Evolutionary conservation across 2,797 vertebrate genomes (phyloP).

Genomic region (Todus mexicanus): DNA sequence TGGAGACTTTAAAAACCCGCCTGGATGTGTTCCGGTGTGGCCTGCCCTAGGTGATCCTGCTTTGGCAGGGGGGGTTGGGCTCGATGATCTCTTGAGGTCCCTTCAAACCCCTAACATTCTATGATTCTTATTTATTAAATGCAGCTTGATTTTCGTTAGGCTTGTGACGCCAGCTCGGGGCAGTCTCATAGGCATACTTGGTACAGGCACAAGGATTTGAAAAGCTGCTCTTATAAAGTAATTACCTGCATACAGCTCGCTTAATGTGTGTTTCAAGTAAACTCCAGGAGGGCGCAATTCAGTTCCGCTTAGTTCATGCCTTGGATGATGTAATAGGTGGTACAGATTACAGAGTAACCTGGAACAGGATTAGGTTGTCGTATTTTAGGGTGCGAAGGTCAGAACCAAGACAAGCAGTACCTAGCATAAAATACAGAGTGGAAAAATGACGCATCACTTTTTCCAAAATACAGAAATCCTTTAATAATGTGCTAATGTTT

Average conservation of each 20-base stretch:
- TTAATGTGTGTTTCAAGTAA: background rate
- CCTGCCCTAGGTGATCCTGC: too few species aligned
- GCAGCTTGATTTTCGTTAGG: background rate
- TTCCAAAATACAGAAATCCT: background rate
- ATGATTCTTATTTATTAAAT: rapidly evolving
- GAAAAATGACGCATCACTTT: background rate
- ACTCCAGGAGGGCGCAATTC: rapidly evolving
- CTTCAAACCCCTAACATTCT: too few species aligned
- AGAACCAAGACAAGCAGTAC: background rate
- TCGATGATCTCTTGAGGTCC: too few species aligned
- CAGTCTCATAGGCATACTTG: too few species aligned
- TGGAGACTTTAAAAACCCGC: too few species aligned
- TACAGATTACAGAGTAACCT: background rate
- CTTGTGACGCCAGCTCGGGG: rapidly evolving
- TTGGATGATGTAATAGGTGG: background rate
- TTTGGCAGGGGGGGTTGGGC: too few species aligned
- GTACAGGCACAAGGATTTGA: background rate
- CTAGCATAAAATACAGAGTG: background rate
- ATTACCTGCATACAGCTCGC: rapidly evolving
- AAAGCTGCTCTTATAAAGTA: background rate
- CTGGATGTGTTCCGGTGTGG: too few species aligned
- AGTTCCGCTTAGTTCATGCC: background rate
- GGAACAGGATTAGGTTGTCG: background rate
- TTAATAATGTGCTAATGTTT: background rate
- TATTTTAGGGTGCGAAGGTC: background rate